phyloP scores from a whole-genome alignment of 1,140 invertebrate genomes.

The Drosophila bifasciata region DNA sequence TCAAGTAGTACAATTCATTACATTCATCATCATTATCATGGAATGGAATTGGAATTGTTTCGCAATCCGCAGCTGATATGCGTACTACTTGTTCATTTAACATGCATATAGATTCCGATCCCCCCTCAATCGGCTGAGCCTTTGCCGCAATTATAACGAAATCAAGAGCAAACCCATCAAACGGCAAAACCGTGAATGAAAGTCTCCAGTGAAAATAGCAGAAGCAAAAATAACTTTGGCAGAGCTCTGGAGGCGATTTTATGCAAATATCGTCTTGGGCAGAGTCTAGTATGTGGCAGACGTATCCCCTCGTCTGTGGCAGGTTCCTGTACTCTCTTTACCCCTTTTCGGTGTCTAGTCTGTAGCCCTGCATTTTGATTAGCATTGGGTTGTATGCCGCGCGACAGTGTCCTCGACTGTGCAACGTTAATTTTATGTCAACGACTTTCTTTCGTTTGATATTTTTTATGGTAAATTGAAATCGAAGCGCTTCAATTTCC shows the following conservation, averaged over 20 bases:
- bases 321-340: no score
- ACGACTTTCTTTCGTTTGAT: conserved; percentile 75
- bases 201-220: conserved; percentile 19
- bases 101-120: conserved; percentile 1
- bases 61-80: neutral
- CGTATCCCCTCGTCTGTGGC: conserved; percentile 7
- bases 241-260: conserved; percentile 34
- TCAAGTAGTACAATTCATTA: neutral
- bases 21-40: conserved; percentile 29
- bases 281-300: conserved; percentile 61
- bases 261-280: conserved; percentile 50
- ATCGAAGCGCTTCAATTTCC: conserved; percentile 80
- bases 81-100: no score
- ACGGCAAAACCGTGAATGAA: conserved; percentile 11
- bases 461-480: conserved; percentile 83
- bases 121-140: conserved; percentile 8
- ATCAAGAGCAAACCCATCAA: conserved; percentile 65
- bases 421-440: conserved; percentile 80
- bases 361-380: conserved; percentile 65
- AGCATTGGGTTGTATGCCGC: conserved; percentile 30
- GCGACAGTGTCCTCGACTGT: conserved; percentile 16
- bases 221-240: conserved; percentile 36
- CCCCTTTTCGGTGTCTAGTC: conserved; percentile 32
- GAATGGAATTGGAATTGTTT: conserved; percentile 6
- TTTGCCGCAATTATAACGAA: conserved; percentile 67